Evolutionary conservation across 1,140 invertebrate genomes (phyloP).

Genomic region (Schlechtendalia chinensis): DNA sequence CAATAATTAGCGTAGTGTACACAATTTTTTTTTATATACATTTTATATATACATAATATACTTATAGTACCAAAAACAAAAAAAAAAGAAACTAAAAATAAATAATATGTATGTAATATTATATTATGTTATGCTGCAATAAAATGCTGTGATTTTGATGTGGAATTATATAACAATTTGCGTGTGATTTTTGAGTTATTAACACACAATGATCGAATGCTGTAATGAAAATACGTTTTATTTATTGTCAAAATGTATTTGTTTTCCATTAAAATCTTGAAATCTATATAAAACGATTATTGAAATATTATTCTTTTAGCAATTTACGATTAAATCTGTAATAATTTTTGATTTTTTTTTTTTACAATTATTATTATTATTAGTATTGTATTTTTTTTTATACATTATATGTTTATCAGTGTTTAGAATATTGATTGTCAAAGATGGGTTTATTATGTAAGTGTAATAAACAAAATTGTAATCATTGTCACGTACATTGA

Average conservation of each 20-base stretch:
- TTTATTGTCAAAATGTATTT: neutral
- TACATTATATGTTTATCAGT: neutral
- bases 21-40: constrained; percentile 41
- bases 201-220: neutral
- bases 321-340: too few species aligned
- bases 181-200: neutral
- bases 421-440: neutral
- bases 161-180: neutral
- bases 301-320: too few species aligned
- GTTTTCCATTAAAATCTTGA: neutral
- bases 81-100: neutral
- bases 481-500: too few species aligned
- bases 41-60: constrained; percentile 42
- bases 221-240: neutral
- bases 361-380: constrained; percentile 3
- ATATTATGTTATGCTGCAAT: constrained; percentile 42
- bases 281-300: neutral
- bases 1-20: constrained; percentile 48
- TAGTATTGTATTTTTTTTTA: neutral
- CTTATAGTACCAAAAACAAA: constrained; percentile 35
- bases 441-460: neutral
- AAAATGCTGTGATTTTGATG: constrained; percentile 38
- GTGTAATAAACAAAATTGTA: neutral
- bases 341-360: neutral
- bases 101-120: constrained; percentile 9